Conservation (phyloP, 1,140 invertebrate species). For the Oreohelix idahoensis region DNA sequence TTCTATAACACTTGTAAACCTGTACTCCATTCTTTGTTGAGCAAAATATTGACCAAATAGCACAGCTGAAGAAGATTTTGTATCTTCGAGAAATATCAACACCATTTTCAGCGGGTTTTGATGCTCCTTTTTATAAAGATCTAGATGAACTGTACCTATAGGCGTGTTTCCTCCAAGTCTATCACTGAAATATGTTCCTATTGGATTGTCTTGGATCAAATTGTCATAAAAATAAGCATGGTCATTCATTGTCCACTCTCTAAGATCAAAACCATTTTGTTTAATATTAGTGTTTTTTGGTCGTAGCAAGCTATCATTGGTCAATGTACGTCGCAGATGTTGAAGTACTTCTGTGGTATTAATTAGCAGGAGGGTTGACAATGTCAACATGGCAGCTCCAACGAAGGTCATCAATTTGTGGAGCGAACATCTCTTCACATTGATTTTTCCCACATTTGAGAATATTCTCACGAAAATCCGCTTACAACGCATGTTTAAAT, state of each 20-base stretch:
- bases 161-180: not conserved
- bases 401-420: not conserved
- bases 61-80: not conserved
- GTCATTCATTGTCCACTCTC: not conserved
- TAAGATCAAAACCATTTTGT: not conserved
- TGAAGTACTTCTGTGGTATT: not conserved
- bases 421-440: conserved; percentile 1
- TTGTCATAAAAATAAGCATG: not conserved
- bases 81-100: conserved; percentile 14
- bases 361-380: not conserved
- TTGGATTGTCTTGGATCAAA: conserved; percentile 2
- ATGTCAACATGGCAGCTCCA: not conserved
- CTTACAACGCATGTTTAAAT: not conserved
- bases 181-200: conserved; percentile 16
- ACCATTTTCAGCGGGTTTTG: not conserved
- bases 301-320: not conserved
- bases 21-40: conserved; percentile 24
- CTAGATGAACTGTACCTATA: not conserved
- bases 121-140: not conserved
- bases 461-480: not conserved
- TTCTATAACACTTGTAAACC: not conserved
- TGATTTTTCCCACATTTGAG: not conserved
- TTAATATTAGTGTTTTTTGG: no score
- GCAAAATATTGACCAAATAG: not conserved
- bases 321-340: not conserved